These are phyloP conservation scores for Quiscalus mexicanus DNA, from an alignment of 2,113 vertebrate genomes.

Conservation along the genomic window DNA sequence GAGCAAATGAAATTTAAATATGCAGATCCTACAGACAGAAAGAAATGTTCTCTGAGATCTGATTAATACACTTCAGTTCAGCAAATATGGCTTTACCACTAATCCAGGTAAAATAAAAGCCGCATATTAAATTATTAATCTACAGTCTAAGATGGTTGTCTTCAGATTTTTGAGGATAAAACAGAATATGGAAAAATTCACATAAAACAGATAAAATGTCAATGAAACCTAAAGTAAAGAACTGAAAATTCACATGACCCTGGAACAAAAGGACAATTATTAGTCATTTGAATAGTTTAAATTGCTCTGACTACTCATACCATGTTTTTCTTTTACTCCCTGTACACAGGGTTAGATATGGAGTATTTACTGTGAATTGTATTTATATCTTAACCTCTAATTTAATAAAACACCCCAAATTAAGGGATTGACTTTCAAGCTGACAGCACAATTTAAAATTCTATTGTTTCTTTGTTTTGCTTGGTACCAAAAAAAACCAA, in stretches of 20 bases:
- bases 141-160: not conserved
- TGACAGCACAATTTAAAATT: not conserved
- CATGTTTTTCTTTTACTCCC: not conserved
- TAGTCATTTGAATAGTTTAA: not conserved
- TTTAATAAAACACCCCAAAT: not conserved
- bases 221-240: not conserved
- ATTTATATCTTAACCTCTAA: not conserved
- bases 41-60: not conserved
- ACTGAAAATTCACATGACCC: not conserved
- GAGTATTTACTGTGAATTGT: not conserved
- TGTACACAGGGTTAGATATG: not conserved
- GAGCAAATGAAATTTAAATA: constrained; percentile 45
- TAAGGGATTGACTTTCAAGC: not conserved
- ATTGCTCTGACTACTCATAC: not conserved
- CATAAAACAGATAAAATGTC: not conserved
- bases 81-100: constrained; percentile 29
- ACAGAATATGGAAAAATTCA: not conserved
- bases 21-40: not conserved
- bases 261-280: not conserved
- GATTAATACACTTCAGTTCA: not conserved
- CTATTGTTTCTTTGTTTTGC: not conserved
- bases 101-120: constrained; percentile 44
- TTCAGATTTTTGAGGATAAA: constrained; percentile 9
- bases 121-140: constrained; percentile 1
- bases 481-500: fast-evolving